phyloP scores from a whole-genome alignment of 1,140 invertebrate species.

The Lamellibrachia luymesi region DNA sequence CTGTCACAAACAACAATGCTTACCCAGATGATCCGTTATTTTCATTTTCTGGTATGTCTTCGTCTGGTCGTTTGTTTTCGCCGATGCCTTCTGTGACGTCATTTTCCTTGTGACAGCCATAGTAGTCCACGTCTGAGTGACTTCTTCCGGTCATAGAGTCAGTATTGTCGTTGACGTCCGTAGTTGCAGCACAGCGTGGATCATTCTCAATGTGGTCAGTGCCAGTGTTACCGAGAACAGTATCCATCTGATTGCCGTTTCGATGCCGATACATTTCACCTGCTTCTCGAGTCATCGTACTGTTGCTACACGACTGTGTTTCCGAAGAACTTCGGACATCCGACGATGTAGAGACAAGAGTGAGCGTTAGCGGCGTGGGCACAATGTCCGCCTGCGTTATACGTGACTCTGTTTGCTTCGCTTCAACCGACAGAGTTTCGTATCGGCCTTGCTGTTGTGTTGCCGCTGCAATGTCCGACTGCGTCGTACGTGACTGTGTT shows the following conservation, averaged over 20 bases:
- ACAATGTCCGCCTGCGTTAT: no score
- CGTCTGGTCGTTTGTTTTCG: not conserved
- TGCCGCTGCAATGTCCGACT: not conserved
- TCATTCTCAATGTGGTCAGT: not conserved
- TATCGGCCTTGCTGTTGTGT: not conserved
- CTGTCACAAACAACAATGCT: not conserved
- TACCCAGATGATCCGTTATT: not conserved
- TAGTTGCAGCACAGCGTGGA: not conserved
- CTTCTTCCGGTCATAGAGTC: not conserved
- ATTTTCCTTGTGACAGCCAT: not conserved
- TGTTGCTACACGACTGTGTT: not conserved
- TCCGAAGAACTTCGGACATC: not conserved
- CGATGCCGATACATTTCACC: not conserved
- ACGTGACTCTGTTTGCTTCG: not conserved
- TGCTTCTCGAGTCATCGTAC: not conserved
- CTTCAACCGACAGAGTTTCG: not conserved
- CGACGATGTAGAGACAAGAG: not conserved
- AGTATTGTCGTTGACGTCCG: not conserved
- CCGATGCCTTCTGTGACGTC: not conserved
- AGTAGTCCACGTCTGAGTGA: not conserved
- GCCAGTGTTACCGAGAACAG: not conserved
- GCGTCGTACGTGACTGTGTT: not conserved
- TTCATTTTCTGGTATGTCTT: not conserved
- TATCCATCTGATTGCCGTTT: not conserved
- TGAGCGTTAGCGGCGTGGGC: not conserved